Base-by-base conservation (phyloP, 1,140 invertebrate species). In the Danaus melanippus region DNA sequence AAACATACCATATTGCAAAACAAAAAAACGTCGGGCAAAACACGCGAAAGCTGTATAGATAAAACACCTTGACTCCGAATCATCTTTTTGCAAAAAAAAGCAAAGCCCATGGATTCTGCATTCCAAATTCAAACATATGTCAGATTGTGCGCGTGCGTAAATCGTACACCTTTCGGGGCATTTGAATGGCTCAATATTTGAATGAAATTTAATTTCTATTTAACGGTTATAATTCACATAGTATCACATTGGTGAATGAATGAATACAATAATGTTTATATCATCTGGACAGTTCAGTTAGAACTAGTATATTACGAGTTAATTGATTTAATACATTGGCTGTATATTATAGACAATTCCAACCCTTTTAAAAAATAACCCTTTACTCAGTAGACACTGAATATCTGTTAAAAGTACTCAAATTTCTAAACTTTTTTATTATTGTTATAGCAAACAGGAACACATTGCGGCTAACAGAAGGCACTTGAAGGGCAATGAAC, bases 151-250 rank as follows among this genome's bases (percentile, higher is more conserved):
- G 64, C 60, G 66, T 50, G 51, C 58, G 67, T 54, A 69, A 65
- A 67, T 67, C 32, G 63, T 67, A 77, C 79, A 80, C 76, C 79
- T 83, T 82, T 75, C 41, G 57, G 59, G 62, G 66, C 70, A 73
- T 82, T 78, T 76, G 21, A 32, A 32, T 32, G 21, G 21, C 21
- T 32, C 6, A 32, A 32, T 32, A 32, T 32, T 32, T 32, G 21
- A 32, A 32, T 32, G 21, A 32, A 32, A 32, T 7, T 32, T 32
- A 32, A 32, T 32, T 32, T 32, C 21, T 32, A 32, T 32, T 7
- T 32, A 32, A 32, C 4, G 4, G 21, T 32, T 32, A 32, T 32
- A 2, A 32, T 32, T 32, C 21, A 32, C 2, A 32, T 32, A 3
- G 21, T 32, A 32, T 32, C 15, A 15, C 15, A 15, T 15, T 3